phyloP scores from a whole-genome alignment of 1,140 invertebrate species.

The Drosophila cardini region DNA sequence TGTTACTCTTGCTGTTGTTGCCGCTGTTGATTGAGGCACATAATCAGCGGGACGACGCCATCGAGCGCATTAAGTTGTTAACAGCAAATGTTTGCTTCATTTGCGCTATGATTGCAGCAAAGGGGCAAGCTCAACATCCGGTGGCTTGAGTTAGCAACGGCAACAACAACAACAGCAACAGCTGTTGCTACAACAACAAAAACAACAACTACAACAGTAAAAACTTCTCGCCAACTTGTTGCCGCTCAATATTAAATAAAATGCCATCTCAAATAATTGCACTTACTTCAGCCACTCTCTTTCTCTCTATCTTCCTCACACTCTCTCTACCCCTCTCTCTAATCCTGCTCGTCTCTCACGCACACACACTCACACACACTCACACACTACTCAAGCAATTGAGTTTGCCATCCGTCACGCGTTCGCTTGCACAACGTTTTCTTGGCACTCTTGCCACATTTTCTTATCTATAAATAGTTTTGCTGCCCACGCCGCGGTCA shows the following conservation, averaged over 20 bases:
- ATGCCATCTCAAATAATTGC: conserved; percentile 34
- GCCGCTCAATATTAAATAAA: conserved; percentile 53
- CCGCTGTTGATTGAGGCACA: conserved; percentile 77
- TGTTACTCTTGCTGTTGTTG: conserved; percentile 38
- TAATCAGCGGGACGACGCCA: conserved; percentile 68
- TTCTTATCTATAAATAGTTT: conserved; percentile 83
- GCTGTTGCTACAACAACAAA: too few relatives aligned
- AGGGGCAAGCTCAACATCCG: conserved; percentile 31
- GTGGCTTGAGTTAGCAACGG: conserved; percentile 38
- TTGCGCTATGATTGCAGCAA: conserved; percentile 74
- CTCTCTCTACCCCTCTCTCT: background rate
- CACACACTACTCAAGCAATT: background rate
- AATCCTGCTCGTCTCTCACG: too few relatives aligned
- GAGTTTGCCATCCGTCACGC: conserved; percentile 40
- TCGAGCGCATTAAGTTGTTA: conserved; percentile 81
- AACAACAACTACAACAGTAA: conserved; percentile 13
- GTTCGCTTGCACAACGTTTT: conserved; percentile 53
- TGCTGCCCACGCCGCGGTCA: conserved; percentile 76
- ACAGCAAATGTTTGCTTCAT: conserved; percentile 83
- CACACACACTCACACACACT: too few relatives aligned
- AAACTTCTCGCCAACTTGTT: conserved; percentile 46
- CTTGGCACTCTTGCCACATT: conserved; percentile 76
- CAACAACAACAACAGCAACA: conserved; percentile 34
- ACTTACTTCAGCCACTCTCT: background rate
- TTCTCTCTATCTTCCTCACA: background rate